Evolutionary conservation across 2,113 vertebrate species (phyloP).

Genomic region (Morone chrysops): DNA sequence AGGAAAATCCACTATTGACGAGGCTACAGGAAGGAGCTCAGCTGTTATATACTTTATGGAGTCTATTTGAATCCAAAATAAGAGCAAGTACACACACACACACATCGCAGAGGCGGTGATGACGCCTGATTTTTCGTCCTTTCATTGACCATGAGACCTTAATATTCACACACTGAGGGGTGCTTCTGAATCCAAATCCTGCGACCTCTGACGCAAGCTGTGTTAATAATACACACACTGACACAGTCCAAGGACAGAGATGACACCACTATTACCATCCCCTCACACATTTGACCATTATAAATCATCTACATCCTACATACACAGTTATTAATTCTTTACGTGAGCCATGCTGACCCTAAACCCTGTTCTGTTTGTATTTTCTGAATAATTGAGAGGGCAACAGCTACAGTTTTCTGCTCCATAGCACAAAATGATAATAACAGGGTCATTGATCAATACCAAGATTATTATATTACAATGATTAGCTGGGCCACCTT

Average conservation of each 20-base stretch:
- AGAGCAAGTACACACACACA: background rate
- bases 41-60: background rate
- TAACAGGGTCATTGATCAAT: conserved; percentile 23
- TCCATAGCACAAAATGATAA: background rate
- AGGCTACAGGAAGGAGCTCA: background rate
- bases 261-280: conserved; percentile 1
- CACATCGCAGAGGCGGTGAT: background rate
- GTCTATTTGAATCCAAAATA: background rate
- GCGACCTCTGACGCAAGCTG: conserved; percentile 24
- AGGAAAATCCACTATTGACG: conserved; percentile 6
- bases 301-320: conserved; percentile 9
- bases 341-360: conserved; percentile 18
- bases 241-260: conserved; percentile 38
- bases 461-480: background rate
- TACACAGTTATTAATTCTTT: conserved; percentile 5
- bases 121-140: conserved; percentile 12
- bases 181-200: conserved; percentile 28
- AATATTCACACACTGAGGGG: background rate
- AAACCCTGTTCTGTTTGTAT: conserved; percentile 19
- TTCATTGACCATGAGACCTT: conserved; percentile 1
- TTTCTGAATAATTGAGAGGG: conserved; percentile 2
- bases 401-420: background rate
- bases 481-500: background rate
- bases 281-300: background rate
- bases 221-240: conserved; percentile 21